A percentile compares a stretch with the other conserved stretches of the same genome.
Conservation (phyloP, 2,888 invertebrate species). For the Hirtodrosophila cameraria region DNA sequence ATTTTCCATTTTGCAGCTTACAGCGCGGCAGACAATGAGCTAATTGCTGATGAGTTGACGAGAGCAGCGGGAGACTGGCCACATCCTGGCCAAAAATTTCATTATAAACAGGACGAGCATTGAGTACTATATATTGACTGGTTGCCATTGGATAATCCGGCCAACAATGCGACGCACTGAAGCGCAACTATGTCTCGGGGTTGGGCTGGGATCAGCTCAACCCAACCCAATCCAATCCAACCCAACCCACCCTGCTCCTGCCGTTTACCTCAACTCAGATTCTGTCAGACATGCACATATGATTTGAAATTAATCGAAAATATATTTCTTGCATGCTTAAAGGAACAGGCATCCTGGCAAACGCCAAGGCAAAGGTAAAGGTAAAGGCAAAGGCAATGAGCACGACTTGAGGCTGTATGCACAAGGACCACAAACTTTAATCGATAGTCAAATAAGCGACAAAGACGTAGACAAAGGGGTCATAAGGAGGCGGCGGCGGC, state of each 20-base stretch:
- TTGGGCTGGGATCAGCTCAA: too few species aligned
- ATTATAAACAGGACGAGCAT: slow-evolving; percentile 34
- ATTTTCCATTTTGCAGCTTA: slow-evolving; percentile 33
- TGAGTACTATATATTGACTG: slow-evolving; percentile 19
- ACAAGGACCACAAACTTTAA: slow-evolving; percentile 71
- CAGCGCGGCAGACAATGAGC: slow-evolving; percentile 20
- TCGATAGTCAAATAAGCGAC: slow-evolving; percentile 76
- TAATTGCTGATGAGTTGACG: slow-evolving; percentile 49
- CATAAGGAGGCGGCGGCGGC: neutral
- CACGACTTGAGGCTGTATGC: slow-evolving; percentile 71
- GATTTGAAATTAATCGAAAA: slow-evolving; percentile 78
- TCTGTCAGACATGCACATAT: slow-evolving; percentile 59
- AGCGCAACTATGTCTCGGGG: slow-evolving; percentile 14
- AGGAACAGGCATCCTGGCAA: too few species aligned
- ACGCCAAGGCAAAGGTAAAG: too few species aligned
- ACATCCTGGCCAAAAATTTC: slow-evolving; percentile 31
- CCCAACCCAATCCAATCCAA: neutral
- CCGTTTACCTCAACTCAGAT: neutral
- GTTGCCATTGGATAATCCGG: slow-evolving; percentile 74
- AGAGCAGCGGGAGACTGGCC: slow-evolving; percentile 38
- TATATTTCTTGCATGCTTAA: slow-evolving; percentile 54
- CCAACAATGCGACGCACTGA: slow-evolving; percentile 44
- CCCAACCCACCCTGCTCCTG: slow-evolving; percentile 5
- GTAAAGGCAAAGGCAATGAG: neutral
- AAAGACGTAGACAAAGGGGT: too few species aligned